phyloP scores from a whole-genome alignment of 2,888 invertebrate species.

The Sarcophaga variegata region DNA sequence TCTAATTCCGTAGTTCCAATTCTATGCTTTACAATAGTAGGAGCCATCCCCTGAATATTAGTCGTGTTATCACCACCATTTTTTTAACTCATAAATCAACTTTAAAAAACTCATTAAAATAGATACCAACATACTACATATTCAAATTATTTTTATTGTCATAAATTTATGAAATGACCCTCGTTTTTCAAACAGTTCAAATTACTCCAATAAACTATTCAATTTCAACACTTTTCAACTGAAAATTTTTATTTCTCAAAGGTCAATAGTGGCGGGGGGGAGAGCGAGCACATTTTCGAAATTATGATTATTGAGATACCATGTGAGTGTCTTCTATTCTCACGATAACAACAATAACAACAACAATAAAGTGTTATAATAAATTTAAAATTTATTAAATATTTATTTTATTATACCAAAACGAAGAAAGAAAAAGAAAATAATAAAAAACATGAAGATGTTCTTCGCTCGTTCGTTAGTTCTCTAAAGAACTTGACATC shows the following conservation, averaged over 20 bases:
- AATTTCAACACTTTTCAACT: not conserved
- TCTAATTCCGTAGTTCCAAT: too few species aligned
- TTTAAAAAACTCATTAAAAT: too few species aligned
- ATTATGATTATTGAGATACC: not conserved
- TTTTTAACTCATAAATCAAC: too few species aligned
- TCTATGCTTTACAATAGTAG: too few species aligned
- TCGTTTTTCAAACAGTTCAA: not conserved
- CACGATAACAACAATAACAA: not conserved
- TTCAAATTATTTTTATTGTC: too few species aligned
- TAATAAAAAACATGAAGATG: not conserved
- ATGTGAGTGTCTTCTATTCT: not conserved
- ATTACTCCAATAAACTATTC: not conserved
- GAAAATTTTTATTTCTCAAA: not conserved
- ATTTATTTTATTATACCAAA: not conserved
- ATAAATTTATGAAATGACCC: not conserved
- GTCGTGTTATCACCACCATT: too few species aligned
- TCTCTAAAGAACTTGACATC: not conserved
- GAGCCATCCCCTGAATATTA: too few species aligned
- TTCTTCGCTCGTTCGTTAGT: too few species aligned
- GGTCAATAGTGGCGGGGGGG: not conserved
- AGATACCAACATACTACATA: too few species aligned
- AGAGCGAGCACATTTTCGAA: not conserved
- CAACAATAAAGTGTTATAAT: not conserved
- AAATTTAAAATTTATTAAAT: not conserved
- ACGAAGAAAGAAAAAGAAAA: too few species aligned